Conservation (phyloP, 2,888 invertebrate species). For the Punctoribates punctum region DNA sequence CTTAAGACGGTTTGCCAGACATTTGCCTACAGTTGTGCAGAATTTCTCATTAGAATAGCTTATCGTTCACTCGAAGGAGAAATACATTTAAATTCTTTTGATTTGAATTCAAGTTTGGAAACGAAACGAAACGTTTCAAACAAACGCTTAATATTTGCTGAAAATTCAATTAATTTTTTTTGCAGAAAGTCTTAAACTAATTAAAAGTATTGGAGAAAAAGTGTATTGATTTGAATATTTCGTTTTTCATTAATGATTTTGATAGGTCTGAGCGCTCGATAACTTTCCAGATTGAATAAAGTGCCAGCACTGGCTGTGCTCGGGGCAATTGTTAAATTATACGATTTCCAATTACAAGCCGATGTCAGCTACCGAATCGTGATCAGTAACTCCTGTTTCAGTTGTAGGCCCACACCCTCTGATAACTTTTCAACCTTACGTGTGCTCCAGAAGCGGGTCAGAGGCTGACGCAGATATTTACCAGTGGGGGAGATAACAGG, state of each 20-base stretch:
- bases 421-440: constrained; percentile 34
- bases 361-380: constrained; percentile 38
- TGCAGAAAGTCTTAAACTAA: constrained; percentile 1
- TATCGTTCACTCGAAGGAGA: too few relatives aligned
- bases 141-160: background rate
- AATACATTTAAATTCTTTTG: too few relatives aligned
- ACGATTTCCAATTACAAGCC: constrained; percentile 36
- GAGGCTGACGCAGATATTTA: constrained; percentile 23
- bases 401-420: constrained; percentile 31
- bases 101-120: background rate
- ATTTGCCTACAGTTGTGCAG: background rate
- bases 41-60: too few relatives aligned
- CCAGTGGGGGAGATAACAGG: constrained; percentile 31
- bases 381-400: constrained; percentile 37
- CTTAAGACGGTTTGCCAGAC: background rate
- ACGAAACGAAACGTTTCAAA: background rate
- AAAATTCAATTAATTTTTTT: background rate
- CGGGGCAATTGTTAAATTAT: constrained; percentile 27
- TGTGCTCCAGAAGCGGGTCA: constrained; percentile 29
- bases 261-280: background rate
- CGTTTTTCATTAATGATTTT: constrained; percentile 16
- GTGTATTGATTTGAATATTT: constrained; percentile 27
- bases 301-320: background rate
- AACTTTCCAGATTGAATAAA: too few relatives aligned
- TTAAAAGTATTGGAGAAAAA: constrained; percentile 8